These are phyloP conservation scores for Ptiloglossa arizonensis DNA, from an alignment of 1,140 invertebrate species.

Conservation along the genomic window DNA sequence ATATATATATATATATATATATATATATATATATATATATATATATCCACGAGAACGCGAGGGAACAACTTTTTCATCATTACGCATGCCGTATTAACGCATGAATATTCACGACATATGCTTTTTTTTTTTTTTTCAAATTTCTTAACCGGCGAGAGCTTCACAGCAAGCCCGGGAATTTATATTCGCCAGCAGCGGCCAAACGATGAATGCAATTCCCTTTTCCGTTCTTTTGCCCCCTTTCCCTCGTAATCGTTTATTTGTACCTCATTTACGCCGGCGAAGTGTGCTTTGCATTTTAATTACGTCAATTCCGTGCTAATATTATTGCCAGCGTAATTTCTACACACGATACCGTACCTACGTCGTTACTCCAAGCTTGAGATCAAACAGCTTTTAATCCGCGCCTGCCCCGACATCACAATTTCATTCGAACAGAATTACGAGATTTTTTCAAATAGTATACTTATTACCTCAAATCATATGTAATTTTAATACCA, in stretches of 20 bases:
- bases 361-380: background rate
- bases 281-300: constrained; percentile 23
- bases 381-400: background rate
- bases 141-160: background rate
- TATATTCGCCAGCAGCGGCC: constrained; percentile 10
- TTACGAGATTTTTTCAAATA: too few relatives aligned
- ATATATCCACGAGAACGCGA: background rate
- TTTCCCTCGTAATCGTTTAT: constrained; percentile 12
- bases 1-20: too few relatives aligned
- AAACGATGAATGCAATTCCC: constrained; percentile 21
- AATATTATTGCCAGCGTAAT: constrained; percentile 9
- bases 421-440: too few relatives aligned
- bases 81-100: constrained; percentile 29
- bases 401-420: too few relatives aligned
- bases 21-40: too few relatives aligned
- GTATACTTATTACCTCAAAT: too few relatives aligned
- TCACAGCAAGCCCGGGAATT: background rate
- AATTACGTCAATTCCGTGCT: constrained; percentile 29
- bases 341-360: background rate
- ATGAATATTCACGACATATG: constrained; percentile 18
- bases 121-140: background rate
- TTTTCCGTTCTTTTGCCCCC: background rate
- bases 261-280: constrained; percentile 18
- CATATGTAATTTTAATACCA: too few relatives aligned
- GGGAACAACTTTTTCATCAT: constrained; percentile 33